Base-by-base conservation (phyloP, 92 coral and sea anemone species). In the Galaxea fascicularis region DNA sequence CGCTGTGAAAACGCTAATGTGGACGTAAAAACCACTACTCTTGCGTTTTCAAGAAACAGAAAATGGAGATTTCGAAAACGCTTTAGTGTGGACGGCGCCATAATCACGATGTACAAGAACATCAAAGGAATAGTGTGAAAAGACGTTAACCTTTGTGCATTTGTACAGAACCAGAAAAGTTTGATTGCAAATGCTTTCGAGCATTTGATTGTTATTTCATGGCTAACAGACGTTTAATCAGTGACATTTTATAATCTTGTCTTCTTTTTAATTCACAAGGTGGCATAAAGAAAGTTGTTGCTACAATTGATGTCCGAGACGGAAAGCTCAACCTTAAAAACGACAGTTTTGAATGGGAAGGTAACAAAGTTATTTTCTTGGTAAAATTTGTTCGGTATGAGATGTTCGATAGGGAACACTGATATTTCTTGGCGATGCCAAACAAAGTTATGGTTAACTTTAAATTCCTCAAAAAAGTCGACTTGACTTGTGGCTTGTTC, bases 321-420 rank as follows among this genome's bases (percentile, higher is more conserved):
- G 44, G n/a, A 8, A 68, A 66, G 26, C 85, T 92, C 17, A 85
- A 71, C 54, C 66, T 85, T 10, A 52, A 69, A 51, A 62, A 58
- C 26, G 74, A 74, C 18, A 88, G 91, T 11, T 92, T 92, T 82
- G 72, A 22, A 15, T 92, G 95, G 95, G 81, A 77, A 78, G 91
- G 95, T 92, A 82, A 75, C 5, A 25, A 71, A 4, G 30, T 69
- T 4, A 16, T 69, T 0, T 10, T 62, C 14, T 22, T 25, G 41
- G 41, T 65, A 10, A 24, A 24, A 35, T 24, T 63, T 63, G 30
- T 26, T 7, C 0, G 41, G 28, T 24, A 63, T 27, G 2, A 63
- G 13, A 7, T 10, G 10, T 26, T 8, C 18, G n/a, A 11, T 11
- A 49, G 17, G 56, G 11, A 11, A 0, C 56, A 49, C n/a, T n/a